These are phyloP conservation scores for Diadumene lineata DNA, from an alignment of 92 coral and sea anemone genomes.

Conservation along the genomic window DNA sequence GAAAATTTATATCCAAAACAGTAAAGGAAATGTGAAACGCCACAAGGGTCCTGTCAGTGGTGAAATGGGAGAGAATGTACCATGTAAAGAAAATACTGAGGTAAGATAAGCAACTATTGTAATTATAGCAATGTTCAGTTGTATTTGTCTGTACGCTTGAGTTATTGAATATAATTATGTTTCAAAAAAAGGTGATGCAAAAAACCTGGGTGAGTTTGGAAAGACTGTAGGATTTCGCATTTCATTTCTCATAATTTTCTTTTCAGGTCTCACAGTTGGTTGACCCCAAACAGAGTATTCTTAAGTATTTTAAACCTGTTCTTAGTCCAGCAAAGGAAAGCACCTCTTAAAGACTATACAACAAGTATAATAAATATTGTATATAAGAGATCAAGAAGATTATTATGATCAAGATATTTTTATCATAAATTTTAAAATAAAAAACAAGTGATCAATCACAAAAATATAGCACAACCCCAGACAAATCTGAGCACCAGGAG, in stretches of 20 bases:
- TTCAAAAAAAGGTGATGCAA: too few species aligned
- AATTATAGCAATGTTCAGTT: too few species aligned
- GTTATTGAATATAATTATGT: too few species aligned
- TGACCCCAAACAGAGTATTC: constrained; percentile 47
- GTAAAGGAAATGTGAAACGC: neutral
- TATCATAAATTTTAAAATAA: too few species aligned
- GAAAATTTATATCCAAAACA: constrained; percentile 10
- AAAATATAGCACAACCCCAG: neutral
- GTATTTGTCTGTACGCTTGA: too few species aligned
- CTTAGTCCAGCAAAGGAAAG: constrained; percentile 23
- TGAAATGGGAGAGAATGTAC: neutral
- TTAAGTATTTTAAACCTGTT: constrained; percentile 41
- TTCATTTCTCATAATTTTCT: neutral
- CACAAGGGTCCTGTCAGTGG: neutral
- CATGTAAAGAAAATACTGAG: neutral
- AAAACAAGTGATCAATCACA: neutral
- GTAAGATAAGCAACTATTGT: neutral
- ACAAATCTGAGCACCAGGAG: neutral
- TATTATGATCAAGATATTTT: neutral
- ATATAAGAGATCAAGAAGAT: constrained; percentile 5
- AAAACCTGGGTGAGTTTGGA: too few species aligned
- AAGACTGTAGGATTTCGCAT: too few species aligned
- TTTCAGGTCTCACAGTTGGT: constrained; percentile 1
- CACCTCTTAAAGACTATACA: neutral
- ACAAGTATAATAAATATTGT: neutral